Evolutionary conservation across 1,140 invertebrate genomes (phyloP), one percentile per base, ranked within the genome.

Genomic region (Leucophenga varia): DNA sequence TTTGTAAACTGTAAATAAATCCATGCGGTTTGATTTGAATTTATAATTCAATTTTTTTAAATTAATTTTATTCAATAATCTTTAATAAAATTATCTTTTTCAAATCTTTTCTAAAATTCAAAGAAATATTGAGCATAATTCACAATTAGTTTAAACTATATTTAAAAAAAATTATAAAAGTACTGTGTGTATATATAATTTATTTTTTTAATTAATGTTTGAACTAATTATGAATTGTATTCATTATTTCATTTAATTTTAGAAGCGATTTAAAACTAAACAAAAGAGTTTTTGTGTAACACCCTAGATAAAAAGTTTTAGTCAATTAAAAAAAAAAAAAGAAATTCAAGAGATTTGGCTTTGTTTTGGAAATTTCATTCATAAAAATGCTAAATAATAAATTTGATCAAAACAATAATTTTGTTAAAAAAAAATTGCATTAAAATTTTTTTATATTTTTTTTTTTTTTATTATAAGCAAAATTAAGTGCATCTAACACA

Each of bases 101-200:
- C 86, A 88, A 88, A 89, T 88, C 86, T 88, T 84, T 86, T 43
- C 84, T 86, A 88, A 87, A 90, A 90, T 91, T 89, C n/a, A n/a
- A n/a, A n/a, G n/a, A n/a, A n/a, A n/a, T n/a, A n/a, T n/a, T n/a
- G n/a, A n/a, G n/a, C n/a, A n/a, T n/a, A n/a, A n/a, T n/a, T n/a
- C n/a, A n/a, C n/a, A n/a, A n/a, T n/a, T n/a, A n/a, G n/a, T n/a
- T n/a, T n/a, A n/a, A n/a, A n/a, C n/a, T n/a, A n/a, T n/a, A n/a
- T n/a, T n/a, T n/a, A n/a, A n/a, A n/a, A 52, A 47, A 45, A 31
- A 52, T 52, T 39, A 13, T 16, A 43, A 25, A 20, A 13, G 20
- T 10, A 30, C 28, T 30, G n/a, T 10, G 9, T 30, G 3, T 30
- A n/a, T 30, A n/a, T 9, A n/a, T 30, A 9, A 9, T 30, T n/a